Percentiles rank a stretch among this genome's conserved stretches.
These are phyloP conservation scores for Lithophane socia DNA, from an alignment of 2,888 invertebrate species.

Conservation along the genomic window DNA sequence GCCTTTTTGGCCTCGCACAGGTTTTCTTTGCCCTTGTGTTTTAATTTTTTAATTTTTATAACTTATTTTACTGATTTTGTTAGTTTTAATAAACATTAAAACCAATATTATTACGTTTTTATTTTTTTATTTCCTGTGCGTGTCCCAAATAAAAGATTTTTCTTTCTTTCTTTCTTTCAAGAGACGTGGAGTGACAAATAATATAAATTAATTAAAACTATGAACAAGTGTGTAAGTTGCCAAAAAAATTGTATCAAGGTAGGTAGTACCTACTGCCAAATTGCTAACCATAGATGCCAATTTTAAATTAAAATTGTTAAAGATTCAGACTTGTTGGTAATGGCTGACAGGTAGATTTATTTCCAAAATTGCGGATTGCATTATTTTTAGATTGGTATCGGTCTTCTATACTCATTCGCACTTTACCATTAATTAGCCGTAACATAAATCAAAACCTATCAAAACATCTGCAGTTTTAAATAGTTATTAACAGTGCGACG, in stretches of 20 bases:
- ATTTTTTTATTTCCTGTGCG: too few species aligned
- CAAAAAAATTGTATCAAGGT: constrained; percentile 20
- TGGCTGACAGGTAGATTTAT: constrained; percentile 17
- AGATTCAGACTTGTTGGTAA: neutral
- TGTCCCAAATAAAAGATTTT: too few species aligned
- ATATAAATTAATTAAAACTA: neutral
- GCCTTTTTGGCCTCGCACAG: too few species aligned
- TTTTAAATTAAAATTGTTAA: too few species aligned
- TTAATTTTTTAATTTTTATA: too few species aligned
- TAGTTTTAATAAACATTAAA: too few species aligned
- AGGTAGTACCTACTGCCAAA: constrained; percentile 15
- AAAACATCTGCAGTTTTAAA: constrained; percentile 10
- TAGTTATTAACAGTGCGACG: constrained; percentile 5
- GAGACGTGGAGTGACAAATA: neutral
- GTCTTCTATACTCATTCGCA: neutral
- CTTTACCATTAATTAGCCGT: neutral
- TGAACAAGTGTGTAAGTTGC: constrained; percentile 16
- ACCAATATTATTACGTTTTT: too few species aligned
- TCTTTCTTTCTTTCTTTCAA: too few species aligned
- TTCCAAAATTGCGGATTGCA: neutral
- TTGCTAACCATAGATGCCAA: neutral
- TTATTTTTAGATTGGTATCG: neutral
- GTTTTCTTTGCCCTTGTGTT: too few species aligned
- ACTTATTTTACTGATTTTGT: too few species aligned
- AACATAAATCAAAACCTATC: neutral